Base-by-base conservation (phyloP, 1,140 invertebrate species). In the Drosophila subpulchrella region DNA sequence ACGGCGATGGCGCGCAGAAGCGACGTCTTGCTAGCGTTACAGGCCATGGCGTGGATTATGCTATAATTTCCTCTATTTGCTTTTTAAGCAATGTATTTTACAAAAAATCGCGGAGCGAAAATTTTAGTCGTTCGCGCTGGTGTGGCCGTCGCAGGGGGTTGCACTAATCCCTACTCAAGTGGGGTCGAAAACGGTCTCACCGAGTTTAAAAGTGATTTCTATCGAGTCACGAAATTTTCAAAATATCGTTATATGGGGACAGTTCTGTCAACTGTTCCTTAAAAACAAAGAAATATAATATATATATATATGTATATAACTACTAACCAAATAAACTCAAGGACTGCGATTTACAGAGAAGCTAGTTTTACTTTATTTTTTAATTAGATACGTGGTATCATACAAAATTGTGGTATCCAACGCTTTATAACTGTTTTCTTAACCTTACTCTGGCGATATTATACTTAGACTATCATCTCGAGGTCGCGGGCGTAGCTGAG, bases 401-500 rank as follows among this genome's bases (percentile, higher is more conserved):
- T 46, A 46, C 27, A 46, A 46, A 46, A 46, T 20, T 44, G 15
- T 42, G 41, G n/a, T 20, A 20, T 46, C 17, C 42, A 46, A 15
- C 42, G 17, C 4, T 11, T 12, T 24, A 46, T 17, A 20, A 46
- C 42, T 46, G 15, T 46, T 46, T 47, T 62, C 66, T 70, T 76
- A 47, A 62, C 47, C 44, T 72, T 78, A 48, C 58, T 55, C 61
- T 46, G 60, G 39, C 27, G 48, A 56, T 42, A 27, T 17, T 34
- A 11, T 20, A 41, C 88, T 94, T 97, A 99, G 57, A 99, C 98
- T 94, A 99, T 99, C 97, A 99, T 99, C 94, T 99, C 99, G 54
- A 99, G 94, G 94, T 99, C 98, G 91, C 97, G 96, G 13, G 99
- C 99, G 94, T 99, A 99, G 92, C 98, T 97, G 90, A 99, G 97